Evolutionary conservation across 2,797 vertebrate species (phyloP).

Genomic region (Channa striata): DNA sequence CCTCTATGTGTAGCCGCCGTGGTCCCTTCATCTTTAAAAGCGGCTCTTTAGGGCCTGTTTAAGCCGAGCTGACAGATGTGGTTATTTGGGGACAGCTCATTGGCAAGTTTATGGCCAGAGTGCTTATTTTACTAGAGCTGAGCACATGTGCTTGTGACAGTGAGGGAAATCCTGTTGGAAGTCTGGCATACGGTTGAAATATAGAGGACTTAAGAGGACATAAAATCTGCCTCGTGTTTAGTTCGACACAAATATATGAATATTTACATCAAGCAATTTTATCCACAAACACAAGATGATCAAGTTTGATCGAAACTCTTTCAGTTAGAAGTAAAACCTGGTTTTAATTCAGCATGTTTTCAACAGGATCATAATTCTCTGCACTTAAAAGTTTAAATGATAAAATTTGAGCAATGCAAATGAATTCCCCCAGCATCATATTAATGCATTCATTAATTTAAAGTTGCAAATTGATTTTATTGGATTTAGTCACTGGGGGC

Average conservation of each 20-base stretch:
- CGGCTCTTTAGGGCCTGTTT: constrained; percentile 74
- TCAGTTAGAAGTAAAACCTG: constrained; percentile 18
- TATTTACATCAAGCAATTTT: constrained; percentile 8
- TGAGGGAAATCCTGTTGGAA: constrained; percentile 80
- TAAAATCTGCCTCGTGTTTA: constrained; percentile 68
- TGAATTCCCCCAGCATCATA: not conserved
- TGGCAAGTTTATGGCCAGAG: constrained; percentile 79
- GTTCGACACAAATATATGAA: constrained; percentile 12
- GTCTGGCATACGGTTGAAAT: constrained; percentile 72
- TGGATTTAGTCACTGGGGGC: not conserved
- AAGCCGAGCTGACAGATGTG: constrained; percentile 80
- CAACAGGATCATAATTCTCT: constrained; percentile 21
- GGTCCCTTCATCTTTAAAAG: constrained; percentile 73
- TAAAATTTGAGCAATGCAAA: constrained; percentile 22
- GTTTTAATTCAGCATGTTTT: constrained; percentile 30
- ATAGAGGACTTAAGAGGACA: constrained; percentile 62
- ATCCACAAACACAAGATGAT: constrained; percentile 27
- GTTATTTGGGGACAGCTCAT: constrained; percentile 83
- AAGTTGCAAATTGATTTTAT: constrained; percentile 3
- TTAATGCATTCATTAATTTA: constrained; percentile 8
- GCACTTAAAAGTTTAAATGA: constrained; percentile 30
- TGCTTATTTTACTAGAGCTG: constrained; percentile 78
- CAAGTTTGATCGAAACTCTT: constrained; percentile 14
- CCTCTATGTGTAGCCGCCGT: constrained; percentile 21
- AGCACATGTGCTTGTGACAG: constrained; percentile 78